Percentiles rank a stretch among this genome's conserved stretches.
Conservation (phyloP, 1,140 invertebrate genomes). For the Elysia chlorotica region DNA sequence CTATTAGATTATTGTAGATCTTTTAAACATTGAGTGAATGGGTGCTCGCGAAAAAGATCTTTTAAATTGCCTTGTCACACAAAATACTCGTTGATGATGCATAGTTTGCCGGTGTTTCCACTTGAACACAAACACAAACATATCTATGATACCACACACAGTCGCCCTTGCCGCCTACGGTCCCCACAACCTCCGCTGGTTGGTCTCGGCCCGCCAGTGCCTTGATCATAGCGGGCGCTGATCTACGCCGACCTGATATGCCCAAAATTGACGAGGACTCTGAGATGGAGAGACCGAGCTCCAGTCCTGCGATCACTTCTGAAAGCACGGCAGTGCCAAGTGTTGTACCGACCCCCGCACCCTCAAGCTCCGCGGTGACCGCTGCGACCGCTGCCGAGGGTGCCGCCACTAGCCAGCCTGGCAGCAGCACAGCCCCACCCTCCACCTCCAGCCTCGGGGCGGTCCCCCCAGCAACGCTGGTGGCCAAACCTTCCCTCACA, state of each 20-base stretch:
- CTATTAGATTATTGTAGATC: too few species aligned
- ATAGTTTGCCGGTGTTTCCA: too few species aligned
- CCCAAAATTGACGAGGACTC: conserved; percentile 46
- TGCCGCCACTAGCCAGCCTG: not conserved
- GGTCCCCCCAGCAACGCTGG: too few species aligned
- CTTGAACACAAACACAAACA: too few species aligned
- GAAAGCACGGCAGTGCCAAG: not conserved
- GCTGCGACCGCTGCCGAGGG: not conserved
- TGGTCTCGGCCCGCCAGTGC: conserved; percentile 35
- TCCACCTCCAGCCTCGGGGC: not conserved
- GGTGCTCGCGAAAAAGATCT: too few species aligned
- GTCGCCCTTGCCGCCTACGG: conserved; percentile 1
- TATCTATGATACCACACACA: too few species aligned
- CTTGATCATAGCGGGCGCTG: conserved; percentile 34
- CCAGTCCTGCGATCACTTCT: not conserved
- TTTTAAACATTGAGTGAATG: too few species aligned
- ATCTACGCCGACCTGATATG: conserved; percentile 45
- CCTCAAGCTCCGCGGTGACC: not conserved
- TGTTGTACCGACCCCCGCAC: not conserved
- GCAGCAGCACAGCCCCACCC: conserved; percentile 8
- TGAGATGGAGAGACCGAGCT: conserved; percentile 21
- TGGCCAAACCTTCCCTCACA: too few species aligned
- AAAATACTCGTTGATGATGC: too few species aligned
- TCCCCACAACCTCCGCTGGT: not conserved
- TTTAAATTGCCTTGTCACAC: too few species aligned